phyloP scores from a whole-genome alignment of 2,113 vertebrate species.

The Rhinogobius similis region DNA sequence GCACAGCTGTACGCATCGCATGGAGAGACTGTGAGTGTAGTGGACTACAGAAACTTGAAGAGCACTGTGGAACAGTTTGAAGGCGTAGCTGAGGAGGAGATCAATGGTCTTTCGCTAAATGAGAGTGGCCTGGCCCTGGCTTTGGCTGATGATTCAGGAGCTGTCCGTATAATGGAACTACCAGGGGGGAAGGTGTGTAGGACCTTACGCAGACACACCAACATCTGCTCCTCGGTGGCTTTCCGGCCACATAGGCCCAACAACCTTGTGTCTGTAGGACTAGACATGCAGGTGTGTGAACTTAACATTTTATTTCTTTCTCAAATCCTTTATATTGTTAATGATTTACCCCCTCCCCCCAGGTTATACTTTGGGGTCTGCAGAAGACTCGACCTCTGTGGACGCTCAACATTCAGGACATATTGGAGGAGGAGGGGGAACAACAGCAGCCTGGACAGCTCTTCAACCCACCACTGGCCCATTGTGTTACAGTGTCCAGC shows the following conservation, averaged over 20 bases:
- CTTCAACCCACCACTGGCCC: slow-evolving; percentile 89
- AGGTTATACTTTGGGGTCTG: slow-evolving; percentile 94
- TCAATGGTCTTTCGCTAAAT: slow-evolving; percentile 87
- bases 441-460: slow-evolving; percentile 80
- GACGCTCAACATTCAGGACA: slow-evolving; percentile 86
- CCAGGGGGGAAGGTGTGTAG: slow-evolving; percentile 84
- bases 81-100: slow-evolving; percentile 87
- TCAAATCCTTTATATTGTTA: not conserved
- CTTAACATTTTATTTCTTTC: not conserved
- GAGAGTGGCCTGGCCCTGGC: slow-evolving; percentile 82
- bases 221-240: slow-evolving; percentile 92
- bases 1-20: slow-evolving; percentile 82
- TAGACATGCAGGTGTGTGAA: slow-evolving; percentile 93
- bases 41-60: slow-evolving; percentile 84
- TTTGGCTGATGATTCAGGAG: slow-evolving; percentile 88
- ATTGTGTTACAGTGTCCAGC: slow-evolving; percentile 84
- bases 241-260: slow-evolving; percentile 91
- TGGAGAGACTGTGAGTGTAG: slow-evolving; percentile 80
- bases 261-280: slow-evolving; percentile 90
- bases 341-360: not conserved
- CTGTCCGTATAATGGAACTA: slow-evolving; percentile 86
- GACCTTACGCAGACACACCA: slow-evolving; percentile 88
- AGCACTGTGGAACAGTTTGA: slow-evolving; percentile 71
- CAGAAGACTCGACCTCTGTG: slow-evolving; percentile 92
- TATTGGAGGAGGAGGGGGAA: slow-evolving; percentile 69